Conservation (phyloP, 30 jellyfish, hydroid and myxozoan species). For the Turritopsis rubra region DNA sequence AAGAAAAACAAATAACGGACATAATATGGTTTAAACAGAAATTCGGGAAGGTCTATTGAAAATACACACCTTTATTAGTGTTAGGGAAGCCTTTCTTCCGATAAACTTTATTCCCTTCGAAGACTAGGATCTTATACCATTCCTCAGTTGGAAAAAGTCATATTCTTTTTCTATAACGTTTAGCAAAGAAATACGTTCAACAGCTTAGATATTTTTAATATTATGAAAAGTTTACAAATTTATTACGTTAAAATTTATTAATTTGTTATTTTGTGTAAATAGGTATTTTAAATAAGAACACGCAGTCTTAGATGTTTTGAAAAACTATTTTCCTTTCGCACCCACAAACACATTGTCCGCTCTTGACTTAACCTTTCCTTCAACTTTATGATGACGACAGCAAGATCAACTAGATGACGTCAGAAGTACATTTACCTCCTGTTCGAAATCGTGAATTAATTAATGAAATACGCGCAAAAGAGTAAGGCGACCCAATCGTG, state of each 20-base stretch:
- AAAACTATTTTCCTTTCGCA: background rate
- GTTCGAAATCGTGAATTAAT: too few species aligned
- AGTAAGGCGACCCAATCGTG: background rate
- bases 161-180: background rate
- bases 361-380: background rate
- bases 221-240: too few species aligned
- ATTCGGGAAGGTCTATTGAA: too few species aligned
- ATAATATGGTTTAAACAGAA: too few species aligned
- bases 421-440: background rate
- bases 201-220: background rate
- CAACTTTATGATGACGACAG: background rate
- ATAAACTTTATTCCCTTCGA: too few species aligned
- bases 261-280: too few species aligned
- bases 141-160: background rate
- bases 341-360: background rate
- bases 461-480: background rate
- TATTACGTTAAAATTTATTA: too few species aligned
- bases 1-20: too few species aligned
- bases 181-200: background rate
- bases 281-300: too few species aligned
- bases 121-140: background rate
- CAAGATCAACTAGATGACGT: background rate
- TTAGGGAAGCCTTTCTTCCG: too few species aligned
- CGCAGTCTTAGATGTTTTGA: background rate
- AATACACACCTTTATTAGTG: too few species aligned